These are phyloP conservation scores for Sinotaia quadrata DNA, from an alignment of 2,888 invertebrate genomes.

Conservation along the genomic window DNA sequence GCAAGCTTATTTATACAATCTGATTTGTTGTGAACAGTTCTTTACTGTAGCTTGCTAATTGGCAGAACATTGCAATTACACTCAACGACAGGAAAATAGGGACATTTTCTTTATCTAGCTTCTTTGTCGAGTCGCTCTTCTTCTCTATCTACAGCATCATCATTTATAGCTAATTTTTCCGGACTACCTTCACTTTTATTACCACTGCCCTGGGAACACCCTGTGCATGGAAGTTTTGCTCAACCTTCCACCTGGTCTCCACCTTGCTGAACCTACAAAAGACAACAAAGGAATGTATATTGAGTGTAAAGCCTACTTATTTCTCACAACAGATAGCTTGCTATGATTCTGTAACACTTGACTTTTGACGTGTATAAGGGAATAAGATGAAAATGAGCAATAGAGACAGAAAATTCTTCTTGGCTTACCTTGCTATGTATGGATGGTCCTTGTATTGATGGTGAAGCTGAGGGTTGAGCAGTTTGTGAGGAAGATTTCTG, in stretches of 20 bases:
- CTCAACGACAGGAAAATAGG: too few species aligned
- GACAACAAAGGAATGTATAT: slow-evolving; percentile 41
- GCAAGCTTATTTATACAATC: too few species aligned
- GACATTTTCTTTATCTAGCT: too few species aligned
- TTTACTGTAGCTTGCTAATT: too few species aligned
- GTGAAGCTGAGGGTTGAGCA: neutral
- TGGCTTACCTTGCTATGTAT: slow-evolving; percentile 18
- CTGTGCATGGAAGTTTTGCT: slow-evolving; percentile 43
- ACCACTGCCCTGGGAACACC: too few species aligned
- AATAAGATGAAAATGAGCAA: slow-evolving; percentile 48
- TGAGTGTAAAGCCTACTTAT: slow-evolving; percentile 38
- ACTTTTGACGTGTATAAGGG: slow-evolving; percentile 49
- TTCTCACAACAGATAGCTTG: slow-evolving; percentile 40
- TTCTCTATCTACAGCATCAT: too few species aligned
- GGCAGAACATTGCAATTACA: too few species aligned
- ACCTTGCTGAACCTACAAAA: slow-evolving; percentile 52
- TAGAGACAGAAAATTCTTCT: slow-evolving; percentile 52
- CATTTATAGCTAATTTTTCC: too few species aligned
- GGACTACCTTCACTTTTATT: too few species aligned
- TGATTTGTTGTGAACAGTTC: too few species aligned
- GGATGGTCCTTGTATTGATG: slow-evolving; percentile 8
- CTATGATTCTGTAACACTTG: slow-evolving; percentile 49
- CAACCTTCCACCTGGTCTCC: slow-evolving; percentile 45
- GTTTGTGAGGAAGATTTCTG: too few species aligned
- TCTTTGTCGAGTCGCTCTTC: too few species aligned